phyloP scores from a whole-genome alignment of 2,113 vertebrate species.

The Sterna hirundo region DNA sequence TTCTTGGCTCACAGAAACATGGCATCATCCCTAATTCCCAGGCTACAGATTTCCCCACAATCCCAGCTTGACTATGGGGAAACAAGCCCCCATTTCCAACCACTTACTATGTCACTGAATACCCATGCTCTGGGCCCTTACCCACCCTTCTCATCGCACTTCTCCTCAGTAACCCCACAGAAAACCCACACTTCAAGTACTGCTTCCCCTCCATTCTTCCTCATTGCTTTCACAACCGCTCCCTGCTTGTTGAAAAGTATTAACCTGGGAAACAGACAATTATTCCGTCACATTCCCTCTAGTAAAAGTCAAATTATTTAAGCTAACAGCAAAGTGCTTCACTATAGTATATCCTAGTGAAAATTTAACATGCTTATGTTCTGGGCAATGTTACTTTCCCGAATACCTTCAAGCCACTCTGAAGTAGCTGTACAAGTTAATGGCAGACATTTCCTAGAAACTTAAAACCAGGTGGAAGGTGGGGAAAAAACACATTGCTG shows the following conservation, averaged over 20 bases:
- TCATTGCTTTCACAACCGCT: background rate
- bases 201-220: background rate
- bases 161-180: background rate
- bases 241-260: background rate
- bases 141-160: background rate
- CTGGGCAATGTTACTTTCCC: background rate
- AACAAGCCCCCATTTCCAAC: background rate
- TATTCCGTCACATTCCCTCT: background rate
- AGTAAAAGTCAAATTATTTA: background rate
- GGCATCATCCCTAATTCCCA: background rate
- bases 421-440: background rate
- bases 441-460: background rate
- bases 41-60: background rate
- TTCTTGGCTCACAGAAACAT: background rate
- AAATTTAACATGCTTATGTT: background rate
- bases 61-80: background rate
- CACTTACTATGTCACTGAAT: background rate
- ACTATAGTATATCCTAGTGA: background rate
- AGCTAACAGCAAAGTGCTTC: background rate
- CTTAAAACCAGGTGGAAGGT: background rate
- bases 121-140: background rate
- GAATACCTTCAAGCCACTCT: background rate
- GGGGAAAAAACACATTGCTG: background rate
- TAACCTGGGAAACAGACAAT: background rate
- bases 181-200: background rate